Base-by-base conservation (phyloP, 1,140 invertebrate species). In the Fopius arisanus region DNA sequence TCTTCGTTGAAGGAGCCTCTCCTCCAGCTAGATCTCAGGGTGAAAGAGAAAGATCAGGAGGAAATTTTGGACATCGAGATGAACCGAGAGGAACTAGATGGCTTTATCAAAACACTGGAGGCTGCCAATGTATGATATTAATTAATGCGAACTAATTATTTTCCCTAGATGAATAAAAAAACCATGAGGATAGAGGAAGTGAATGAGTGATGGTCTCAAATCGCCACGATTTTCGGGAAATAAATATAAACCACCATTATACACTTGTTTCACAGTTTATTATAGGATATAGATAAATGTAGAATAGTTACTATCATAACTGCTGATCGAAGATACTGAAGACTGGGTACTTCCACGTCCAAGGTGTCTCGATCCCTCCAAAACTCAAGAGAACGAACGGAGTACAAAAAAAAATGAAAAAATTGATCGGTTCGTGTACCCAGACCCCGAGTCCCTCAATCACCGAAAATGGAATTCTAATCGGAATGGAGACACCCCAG, bases 231-330 rank as follows among this genome's bases (percentile, higher is more conserved):
- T 43, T 5, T 2, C 10, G 9, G 4, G 14, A 31, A 65, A 65
- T 65, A 33, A 65, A 65, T 62, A 9, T 1, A 65, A 9, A 3
- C 29, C 0, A 26, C 9, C 10, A 62, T 26, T 19, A n/a, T 86
- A 86, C 85, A 84, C 81, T 84, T 87, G 84, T 88, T 88, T 88
- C 84, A 88, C 85, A 88, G 86, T 88, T 88, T 88, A 88, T 88
- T 88, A 87, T 86, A 87, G 83, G 81, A 87, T 87, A 88, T 88
- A 87, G 86, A 88, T 87, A 87, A 88, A 87, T 87, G 84, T 88
- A 86, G 86, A 87, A 86, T 88, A 86, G 81, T 88, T 84, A 85
- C 84, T 88, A 88, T 88, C 84, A 87, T 87, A 88, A 87, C 84
- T 88, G 84, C 75, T 87, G 82, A 84, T 87, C 82, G 83, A 87